These are phyloP conservation scores for Notospermus geniculatus DNA, from an alignment of 1,140 invertebrate genomes.

Conservation along the genomic window DNA sequence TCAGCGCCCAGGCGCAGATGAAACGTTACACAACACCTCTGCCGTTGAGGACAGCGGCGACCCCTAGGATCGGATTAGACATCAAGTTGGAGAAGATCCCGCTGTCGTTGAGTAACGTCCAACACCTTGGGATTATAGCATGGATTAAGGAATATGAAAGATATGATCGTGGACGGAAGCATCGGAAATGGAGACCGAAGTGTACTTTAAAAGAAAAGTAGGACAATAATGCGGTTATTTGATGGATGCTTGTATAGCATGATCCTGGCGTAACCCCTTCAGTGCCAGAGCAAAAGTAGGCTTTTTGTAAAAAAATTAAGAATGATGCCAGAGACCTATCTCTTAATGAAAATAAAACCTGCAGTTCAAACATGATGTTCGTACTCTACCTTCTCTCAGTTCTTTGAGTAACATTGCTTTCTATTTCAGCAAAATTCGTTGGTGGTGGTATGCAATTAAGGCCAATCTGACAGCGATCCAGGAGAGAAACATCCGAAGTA, in stretches of 20 bases:
- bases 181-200: slow-evolving; percentile 56
- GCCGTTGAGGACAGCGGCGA: slow-evolving; percentile 72
- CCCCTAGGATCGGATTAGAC: slow-evolving; percentile 80
- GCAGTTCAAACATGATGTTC: too few species aligned
- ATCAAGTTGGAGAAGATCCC: slow-evolving; percentile 81
- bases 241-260: neutral
- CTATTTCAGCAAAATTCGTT: slow-evolving; percentile 63
- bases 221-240: too few species aligned
- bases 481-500: slow-evolving; percentile 50
- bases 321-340: too few species aligned
- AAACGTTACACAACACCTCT: slow-evolving; percentile 79
- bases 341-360: too few species aligned
- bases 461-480: slow-evolving; percentile 63
- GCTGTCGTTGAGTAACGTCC: slow-evolving; percentile 71
- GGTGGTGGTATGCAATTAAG: slow-evolving; percentile 86
- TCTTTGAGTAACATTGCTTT: neutral
- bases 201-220: slow-evolving; percentile 52
- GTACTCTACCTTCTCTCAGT: neutral
- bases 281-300: too few species aligned
- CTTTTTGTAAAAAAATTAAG: too few species aligned
- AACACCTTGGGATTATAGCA: slow-evolving; percentile 59
- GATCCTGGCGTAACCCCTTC: too few species aligned
- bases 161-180: slow-evolving; percentile 57
- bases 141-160: slow-evolving; percentile 58
- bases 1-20: slow-evolving; percentile 77